A percentile compares a stretch with the other conserved stretches of the same genome.
Conservation (phyloP, 2,797 vertebrate genomes). For the Hoplostethus mediterraneus region DNA sequence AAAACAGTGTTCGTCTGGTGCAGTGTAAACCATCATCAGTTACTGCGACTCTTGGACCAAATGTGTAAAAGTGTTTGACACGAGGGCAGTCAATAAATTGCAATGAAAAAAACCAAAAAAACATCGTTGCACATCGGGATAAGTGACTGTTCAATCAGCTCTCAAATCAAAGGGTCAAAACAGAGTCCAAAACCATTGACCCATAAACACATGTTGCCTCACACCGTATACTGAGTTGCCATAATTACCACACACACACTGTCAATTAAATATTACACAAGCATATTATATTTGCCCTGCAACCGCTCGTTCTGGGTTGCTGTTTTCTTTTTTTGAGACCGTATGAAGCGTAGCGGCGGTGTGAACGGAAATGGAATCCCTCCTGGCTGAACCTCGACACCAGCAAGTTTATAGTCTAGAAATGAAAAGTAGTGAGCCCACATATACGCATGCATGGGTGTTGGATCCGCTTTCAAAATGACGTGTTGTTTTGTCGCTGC, state of each 20-base stretch:
- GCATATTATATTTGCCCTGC: constrained; percentile 33
- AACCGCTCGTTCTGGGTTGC: constrained; percentile 50
- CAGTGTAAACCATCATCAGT: constrained; percentile 5
- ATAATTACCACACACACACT: constrained; percentile 35
- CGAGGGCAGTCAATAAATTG: neutral
- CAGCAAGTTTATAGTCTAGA: constrained; percentile 26
- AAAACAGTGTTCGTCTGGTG: neutral
- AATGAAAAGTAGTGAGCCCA: constrained; percentile 22
- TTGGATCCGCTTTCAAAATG: neutral
- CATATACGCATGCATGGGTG: neutral
- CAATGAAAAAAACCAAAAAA: neutral
- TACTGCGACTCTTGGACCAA: neutral
- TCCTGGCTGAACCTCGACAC: constrained; percentile 43
- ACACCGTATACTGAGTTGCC: neutral
- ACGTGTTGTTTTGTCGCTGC: neutral
- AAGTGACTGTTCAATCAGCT: neutral
- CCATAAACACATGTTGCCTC: constrained; percentile 20
- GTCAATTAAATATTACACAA: constrained; percentile 21
- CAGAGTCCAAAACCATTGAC: constrained; percentile 4
- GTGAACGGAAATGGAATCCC: constrained; percentile 41
- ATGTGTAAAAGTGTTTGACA: neutral
- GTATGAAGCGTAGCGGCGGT: constrained; percentile 45
- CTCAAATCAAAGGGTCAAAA: neutral
- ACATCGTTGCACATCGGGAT: neutral
- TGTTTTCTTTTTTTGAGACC: constrained; percentile 17